A percentile compares a stretch with the other conserved stretches of the same genome.
These are phyloP conservation scores for Podotricha telesiphe DNA, from an alignment of 2,888 invertebrate species.

Conservation along the genomic window DNA sequence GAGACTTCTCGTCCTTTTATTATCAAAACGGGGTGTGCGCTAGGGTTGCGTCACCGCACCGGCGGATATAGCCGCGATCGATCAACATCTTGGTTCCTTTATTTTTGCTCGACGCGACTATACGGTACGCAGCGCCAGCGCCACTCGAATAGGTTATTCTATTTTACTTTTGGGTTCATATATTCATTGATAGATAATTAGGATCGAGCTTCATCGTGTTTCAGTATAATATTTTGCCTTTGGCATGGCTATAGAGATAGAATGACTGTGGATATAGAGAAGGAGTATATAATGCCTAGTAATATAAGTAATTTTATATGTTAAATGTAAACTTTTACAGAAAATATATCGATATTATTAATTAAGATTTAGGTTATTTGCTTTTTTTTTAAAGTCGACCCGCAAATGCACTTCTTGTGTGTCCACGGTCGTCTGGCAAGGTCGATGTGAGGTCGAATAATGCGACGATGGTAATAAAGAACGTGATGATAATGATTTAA, in stretches of 20 bases:
- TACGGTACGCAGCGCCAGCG: slow-evolving; percentile 37
- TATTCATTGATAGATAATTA: not conserved
- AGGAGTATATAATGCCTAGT: no score
- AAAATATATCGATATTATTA: no score
- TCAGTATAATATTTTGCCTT: not conserved
- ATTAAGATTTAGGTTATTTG: no score
- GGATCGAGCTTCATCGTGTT: not conserved
- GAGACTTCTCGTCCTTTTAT: not conserved
- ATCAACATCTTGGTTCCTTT: slow-evolving; percentile 61
- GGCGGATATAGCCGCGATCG: slow-evolving; percentile 70
- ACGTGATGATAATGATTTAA: slow-evolving; percentile 1
- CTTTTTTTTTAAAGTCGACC: not conserved
- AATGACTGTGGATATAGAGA: no score
- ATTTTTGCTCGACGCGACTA: slow-evolving; percentile 54
- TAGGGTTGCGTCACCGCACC: slow-evolving; percentile 62
- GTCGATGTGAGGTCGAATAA: slow-evolving; percentile 2
- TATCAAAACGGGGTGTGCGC: not conserved
- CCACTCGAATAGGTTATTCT: slow-evolving; percentile 39
- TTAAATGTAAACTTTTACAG: no score
- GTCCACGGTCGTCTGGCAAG: not conserved
- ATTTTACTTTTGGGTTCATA: slow-evolving; percentile 3
- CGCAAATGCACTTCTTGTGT: not conserved
- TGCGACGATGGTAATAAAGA: not conserved
- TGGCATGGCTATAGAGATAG: no score
- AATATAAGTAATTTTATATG: no score